Conservation (phyloP, 2,888 invertebrate genomes). For the Limnephilus lunatus region DNA sequence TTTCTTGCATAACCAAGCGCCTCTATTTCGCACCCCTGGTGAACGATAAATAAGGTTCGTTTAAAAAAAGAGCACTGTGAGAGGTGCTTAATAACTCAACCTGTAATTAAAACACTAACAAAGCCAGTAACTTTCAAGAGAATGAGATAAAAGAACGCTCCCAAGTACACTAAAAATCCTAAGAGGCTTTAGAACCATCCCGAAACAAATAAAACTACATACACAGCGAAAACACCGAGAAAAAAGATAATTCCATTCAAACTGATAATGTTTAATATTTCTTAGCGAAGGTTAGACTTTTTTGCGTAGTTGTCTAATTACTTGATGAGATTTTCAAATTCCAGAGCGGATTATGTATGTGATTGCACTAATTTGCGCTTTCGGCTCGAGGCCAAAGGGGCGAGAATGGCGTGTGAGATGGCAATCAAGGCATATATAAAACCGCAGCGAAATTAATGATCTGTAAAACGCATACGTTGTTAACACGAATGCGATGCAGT, state of each 20-base stretch:
- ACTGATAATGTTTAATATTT: background rate
- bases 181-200: conserved; percentile 24
- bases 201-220: background rate
- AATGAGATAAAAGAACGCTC: conserved; percentile 40
- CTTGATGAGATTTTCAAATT: background rate
- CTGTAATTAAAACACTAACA: conserved; percentile 54
- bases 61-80: conserved; percentile 45
- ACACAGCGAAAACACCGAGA: background rate
- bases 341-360: conserved; percentile 14
- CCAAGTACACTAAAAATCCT: conserved; percentile 34
- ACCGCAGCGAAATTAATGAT: conserved; percentile 59
- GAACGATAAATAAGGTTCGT: conserved; percentile 16
- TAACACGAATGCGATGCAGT: conserved; percentile 56
- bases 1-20: background rate
- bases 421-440: conserved; percentile 38
- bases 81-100: conserved; percentile 54
- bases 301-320: background rate
- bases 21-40: conserved; percentile 13
- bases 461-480: conserved; percentile 63
- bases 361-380: conserved; percentile 15
- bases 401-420: conserved; percentile 20
- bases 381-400: background rate
- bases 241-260: background rate
- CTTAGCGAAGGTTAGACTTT: background rate
- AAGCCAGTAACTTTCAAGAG: conserved; percentile 53